Percentiles rank a stretch among this genome's conserved stretches.
Conservation (phyloP, 2,113 vertebrate genomes). For the Scytalopus superciliaris region DNA sequence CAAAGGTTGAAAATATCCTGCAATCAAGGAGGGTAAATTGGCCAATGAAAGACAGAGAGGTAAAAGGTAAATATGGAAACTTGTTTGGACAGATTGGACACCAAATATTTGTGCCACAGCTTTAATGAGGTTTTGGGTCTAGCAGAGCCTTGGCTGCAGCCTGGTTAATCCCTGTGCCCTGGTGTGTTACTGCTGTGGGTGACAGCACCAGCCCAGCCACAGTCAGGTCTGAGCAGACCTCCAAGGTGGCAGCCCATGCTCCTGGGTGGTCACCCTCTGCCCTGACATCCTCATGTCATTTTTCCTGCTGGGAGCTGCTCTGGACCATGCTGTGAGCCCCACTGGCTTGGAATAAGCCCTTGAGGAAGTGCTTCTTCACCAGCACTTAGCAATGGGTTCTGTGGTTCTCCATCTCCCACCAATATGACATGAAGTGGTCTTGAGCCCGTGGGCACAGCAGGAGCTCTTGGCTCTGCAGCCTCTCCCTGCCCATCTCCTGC, state of each 20-base stretch:
- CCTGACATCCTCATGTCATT: neutral
- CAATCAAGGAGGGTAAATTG: neutral
- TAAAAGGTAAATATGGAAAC: neutral
- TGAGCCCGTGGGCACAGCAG: neutral
- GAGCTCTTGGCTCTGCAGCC: neutral
- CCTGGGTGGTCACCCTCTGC: neutral
- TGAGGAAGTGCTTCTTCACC: neutral
- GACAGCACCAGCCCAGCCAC: neutral
- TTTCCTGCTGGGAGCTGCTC: neutral
- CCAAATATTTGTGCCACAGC: neutral
- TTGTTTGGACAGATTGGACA: neutral
- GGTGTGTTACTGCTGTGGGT: neutral
- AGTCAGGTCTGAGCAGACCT: neutral
- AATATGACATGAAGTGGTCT: accelerated
- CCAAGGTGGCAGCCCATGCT: neutral
- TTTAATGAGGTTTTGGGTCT: neutral
- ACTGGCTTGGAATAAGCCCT: neutral
- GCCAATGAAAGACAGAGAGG: neutral
- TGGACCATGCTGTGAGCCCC: neutral
- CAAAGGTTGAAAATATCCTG: neutral
- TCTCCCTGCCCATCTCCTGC: neutral
- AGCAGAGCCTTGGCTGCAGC: neutral
- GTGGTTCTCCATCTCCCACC: neutral
- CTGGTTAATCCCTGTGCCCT: neutral
- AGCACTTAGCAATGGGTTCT: neutral